A percentile compares a stretch with the other conserved stretches of the same genome.
phyloP scores from a whole-genome alignment of 2,888 invertebrate genomes.

The Pimpla rufipes region DNA sequence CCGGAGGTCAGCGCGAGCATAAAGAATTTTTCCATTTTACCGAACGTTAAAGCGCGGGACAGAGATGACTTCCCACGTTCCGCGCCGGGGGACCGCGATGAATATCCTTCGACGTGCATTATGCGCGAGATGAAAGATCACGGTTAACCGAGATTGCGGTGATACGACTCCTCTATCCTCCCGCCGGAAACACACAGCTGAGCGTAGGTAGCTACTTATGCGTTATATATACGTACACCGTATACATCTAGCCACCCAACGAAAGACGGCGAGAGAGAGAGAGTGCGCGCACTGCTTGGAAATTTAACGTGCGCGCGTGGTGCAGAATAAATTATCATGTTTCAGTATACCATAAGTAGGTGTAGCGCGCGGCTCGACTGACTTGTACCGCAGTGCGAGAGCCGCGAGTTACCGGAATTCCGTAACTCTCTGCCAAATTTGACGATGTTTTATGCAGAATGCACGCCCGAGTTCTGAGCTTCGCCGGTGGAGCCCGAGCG shows the following conservation, averaged over 20 bases:
- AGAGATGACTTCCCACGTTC: constrained; percentile 24
- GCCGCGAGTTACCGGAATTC: constrained; percentile 44
- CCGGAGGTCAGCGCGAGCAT: neutral
- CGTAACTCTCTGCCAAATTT: constrained; percentile 44
- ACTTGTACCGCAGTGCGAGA: constrained; percentile 23
- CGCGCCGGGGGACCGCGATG: neutral
- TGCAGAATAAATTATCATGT: constrained; percentile 60
- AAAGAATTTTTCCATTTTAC: constrained; percentile 11
- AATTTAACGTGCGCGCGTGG: constrained; percentile 67
- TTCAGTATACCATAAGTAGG: constrained; percentile 36
- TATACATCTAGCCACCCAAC: constrained; percentile 18
- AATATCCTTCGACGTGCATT: constrained; percentile 38
- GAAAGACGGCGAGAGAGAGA: constrained; percentile 52
- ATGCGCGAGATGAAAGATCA: constrained; percentile 33
- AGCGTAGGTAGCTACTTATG: constrained; percentile 1
- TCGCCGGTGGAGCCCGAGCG: neutral
- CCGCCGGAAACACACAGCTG: constrained; percentile 31
- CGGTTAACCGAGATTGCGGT: constrained; percentile 35
- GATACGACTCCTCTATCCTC: constrained; percentile 31
- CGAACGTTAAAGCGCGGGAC: neutral
- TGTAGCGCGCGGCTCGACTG: constrained; percentile 14
- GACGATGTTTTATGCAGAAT: constrained; percentile 57
- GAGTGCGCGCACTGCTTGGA: constrained; percentile 69
- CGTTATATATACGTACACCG: constrained; percentile 9
- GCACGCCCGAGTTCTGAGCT: constrained; percentile 23